These are phyloP conservation scores for Lepidurus packardi DNA, from an alignment of 1,140 invertebrate species.

Conservation along the genomic window DNA sequence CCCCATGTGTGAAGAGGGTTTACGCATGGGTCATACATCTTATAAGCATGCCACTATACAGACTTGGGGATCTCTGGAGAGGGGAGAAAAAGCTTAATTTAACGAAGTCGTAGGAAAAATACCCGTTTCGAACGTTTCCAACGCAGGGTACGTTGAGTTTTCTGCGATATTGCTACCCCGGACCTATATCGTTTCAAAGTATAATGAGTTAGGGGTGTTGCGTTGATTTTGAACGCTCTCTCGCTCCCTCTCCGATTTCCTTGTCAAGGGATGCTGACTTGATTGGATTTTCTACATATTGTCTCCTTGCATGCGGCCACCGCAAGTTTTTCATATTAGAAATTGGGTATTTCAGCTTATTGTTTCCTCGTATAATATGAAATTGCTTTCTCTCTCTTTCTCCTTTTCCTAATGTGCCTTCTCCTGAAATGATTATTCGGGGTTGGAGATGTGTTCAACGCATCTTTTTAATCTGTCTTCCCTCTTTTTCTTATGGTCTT, in stretches of 20 bases:
- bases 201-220: conserved; percentile 4
- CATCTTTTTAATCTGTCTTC: too few species aligned
- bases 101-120: not conserved
- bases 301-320: not conserved
- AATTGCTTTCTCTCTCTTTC: not conserved
- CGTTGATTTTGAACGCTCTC: conserved; percentile 14
- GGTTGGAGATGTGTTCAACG: not conserved
- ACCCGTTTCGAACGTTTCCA: not conserved
- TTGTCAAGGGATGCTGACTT: conserved; percentile 8
- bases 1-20: conserved; percentile 1
- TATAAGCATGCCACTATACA: not conserved
- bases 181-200: conserved; percentile 7
- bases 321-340: not conserved
- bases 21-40: conserved; percentile 4
- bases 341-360: not conserved
- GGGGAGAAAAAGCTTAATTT: conserved; percentile 19
- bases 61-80: conserved; percentile 6
- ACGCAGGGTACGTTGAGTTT: not conserved
- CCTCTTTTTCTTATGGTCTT: too few species aligned
- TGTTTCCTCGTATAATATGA: not conserved
- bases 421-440: not conserved
- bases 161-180: not conserved
- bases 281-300: conserved; percentile 11
- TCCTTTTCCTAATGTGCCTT: not conserved
- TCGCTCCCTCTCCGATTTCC: not conserved